phyloP scores from a whole-genome alignment of 2,797 vertebrate genomes.

The Erpetoichthys calabaricus region DNA sequence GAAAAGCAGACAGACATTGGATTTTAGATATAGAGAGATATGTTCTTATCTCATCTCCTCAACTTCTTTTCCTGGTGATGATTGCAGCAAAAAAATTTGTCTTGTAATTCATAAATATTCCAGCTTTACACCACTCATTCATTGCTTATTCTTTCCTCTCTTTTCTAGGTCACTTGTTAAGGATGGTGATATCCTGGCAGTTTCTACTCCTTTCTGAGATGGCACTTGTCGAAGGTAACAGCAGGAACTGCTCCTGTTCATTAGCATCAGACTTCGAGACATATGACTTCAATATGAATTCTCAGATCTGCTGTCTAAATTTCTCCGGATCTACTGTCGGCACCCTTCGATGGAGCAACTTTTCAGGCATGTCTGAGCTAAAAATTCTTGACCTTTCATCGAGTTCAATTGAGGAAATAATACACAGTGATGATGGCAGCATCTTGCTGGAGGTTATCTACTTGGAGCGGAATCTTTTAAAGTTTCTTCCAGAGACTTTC shows the following conservation, averaged over 20 bases:
- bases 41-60: no score
- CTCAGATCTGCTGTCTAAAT: slow-evolving; percentile 62
- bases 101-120: not conserved
- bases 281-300: slow-evolving; percentile 32
- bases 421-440: slow-evolving; percentile 7
- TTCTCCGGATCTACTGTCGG: slow-evolving; percentile 54
- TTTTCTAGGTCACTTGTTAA: slow-evolving; percentile 29
- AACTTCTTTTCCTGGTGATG: no score
- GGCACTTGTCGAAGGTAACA: slow-evolving; percentile 19
- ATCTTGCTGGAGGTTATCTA: slow-evolving; percentile 42
- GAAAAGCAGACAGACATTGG: slow-evolving; percentile 5
- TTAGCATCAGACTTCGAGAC: slow-evolving; percentile 32
- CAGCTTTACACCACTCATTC: not conserved
- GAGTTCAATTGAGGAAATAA: slow-evolving; percentile 50
- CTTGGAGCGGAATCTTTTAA: slow-evolving; percentile 53
- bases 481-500: slow-evolving; percentile 51
- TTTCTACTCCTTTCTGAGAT: slow-evolving; percentile 27
- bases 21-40: no score
- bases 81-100: not conserved
- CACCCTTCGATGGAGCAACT: slow-evolving; percentile 45
- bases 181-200: slow-evolving; percentile 22
- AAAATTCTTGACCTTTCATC: slow-evolving; percentile 58
- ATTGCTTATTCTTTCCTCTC: slow-evolving; percentile 9
- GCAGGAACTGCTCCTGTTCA: slow-evolving; percentile 48
- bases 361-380: slow-evolving; percentile 37